Evolutionary conservation across 2,797 vertebrate species (phyloP).

Genomic region (Hydrolagus colliei): DNA sequence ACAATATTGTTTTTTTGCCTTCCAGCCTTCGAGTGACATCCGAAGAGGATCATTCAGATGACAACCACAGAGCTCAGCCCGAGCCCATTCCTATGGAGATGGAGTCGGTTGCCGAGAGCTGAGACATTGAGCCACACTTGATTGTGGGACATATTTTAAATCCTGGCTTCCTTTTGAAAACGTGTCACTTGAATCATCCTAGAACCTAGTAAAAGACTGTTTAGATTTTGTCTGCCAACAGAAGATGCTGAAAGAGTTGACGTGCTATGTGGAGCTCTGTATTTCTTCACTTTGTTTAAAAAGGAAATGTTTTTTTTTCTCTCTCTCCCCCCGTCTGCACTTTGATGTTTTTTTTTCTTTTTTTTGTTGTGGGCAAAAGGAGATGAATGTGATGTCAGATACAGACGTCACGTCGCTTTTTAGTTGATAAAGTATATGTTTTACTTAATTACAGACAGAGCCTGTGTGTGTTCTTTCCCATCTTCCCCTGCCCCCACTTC

Average conservation of each 20-base stretch:
- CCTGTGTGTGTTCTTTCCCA: neutral
- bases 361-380: neutral
- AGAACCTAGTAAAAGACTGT: constrained; percentile 29
- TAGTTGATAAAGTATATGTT: neutral
- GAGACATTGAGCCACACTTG: neutral
- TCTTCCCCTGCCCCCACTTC: neutral
- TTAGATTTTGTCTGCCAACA: constrained; percentile 19
- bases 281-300: constrained; percentile 26
- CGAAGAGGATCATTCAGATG: constrained; percentile 4
- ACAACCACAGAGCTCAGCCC: neutral
- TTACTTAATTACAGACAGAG: constrained; percentile 22
- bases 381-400: constrained; percentile 10
- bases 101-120: constrained; percentile 10
- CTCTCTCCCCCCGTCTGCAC: neutral
- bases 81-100: constrained; percentile 18
- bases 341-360: neutral
- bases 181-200: constrained; percentile 30
- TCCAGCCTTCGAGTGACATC: neutral
- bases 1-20: neutral
- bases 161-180: constrained; percentile 27
- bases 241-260: constrained; percentile 25
- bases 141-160: constrained; percentile 24
- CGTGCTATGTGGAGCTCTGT: constrained; percentile 3
- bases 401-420: constrained; percentile 4
- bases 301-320: neutral